Base-by-base conservation (phyloP, 2,113 vertebrate species). In the Poecile atricapillus region DNA sequence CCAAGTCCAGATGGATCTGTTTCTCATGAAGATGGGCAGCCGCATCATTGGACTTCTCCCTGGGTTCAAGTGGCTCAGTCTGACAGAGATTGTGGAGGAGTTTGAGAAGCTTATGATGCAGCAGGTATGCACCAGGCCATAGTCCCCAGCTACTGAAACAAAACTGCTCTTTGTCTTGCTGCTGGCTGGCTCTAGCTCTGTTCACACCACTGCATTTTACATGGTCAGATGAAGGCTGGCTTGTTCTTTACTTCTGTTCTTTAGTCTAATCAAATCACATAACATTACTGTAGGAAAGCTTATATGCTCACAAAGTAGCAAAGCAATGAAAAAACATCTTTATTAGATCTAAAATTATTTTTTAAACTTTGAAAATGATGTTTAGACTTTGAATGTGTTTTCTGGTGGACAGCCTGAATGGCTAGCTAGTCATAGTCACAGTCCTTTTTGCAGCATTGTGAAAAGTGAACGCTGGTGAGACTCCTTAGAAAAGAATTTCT, bases 51-150 rank as follows among this genome's bases (percentile, higher is more conserved):
- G 98, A n/a, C 98, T 98, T 94, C 93, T 99, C 69, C 99, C 99
- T 2, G 99, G 99, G n/a, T 93, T 99, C 83, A 98, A 98, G 96
- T 99, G 99, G 99, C 98, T 99, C 90, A 99, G 99, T 85, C 95
- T 99, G 90, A 98, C 97, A 8, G 99, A 99, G 95, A 95, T 99
- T 2, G 98, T 99, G 59, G 98, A 98, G 11, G 99, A 99, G 96
- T 99, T 99, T 97, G 99, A 99, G 97, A 99, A 99, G 96, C 98
- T 99, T 67, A 99, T 99, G 99, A 98, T 98, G 92, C 99, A 98
- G 95, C 99, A 99, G 98, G 99, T 99, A 75, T 44, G 90, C 95
- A 62, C 55, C 30, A 24, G 50, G 76, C 71, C 43, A 15, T 13
- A 20, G 52, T 83, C 39, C 37, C 55, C 47, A 43, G 3, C 3